phyloP scores from a whole-genome alignment of 2,888 invertebrate genomes.

The Emmelina monodactyla region DNA sequence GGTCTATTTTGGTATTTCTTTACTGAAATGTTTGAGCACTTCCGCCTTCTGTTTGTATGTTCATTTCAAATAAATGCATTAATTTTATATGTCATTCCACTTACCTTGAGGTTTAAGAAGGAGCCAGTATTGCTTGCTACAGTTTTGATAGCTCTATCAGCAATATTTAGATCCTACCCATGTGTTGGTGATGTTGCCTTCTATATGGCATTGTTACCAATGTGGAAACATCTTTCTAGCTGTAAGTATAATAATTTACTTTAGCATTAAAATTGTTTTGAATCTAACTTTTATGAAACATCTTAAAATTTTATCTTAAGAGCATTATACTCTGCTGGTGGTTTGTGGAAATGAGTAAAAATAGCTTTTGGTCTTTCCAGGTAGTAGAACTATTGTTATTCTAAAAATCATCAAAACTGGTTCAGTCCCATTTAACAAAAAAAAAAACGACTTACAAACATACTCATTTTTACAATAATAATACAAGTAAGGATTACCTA shows the following conservation, averaged over 20 bases:
- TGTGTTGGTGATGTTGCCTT: slow-evolving; percentile 95
- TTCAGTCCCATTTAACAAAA: neutral
- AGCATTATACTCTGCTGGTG: too few species aligned
- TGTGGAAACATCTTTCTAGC: slow-evolving; percentile 88
- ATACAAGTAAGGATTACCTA: too few species aligned
- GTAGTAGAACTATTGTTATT: too few species aligned
- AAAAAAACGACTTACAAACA: neutral
- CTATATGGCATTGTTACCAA: slow-evolving; percentile 86
- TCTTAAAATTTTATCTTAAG: too few species aligned
- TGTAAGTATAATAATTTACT: slow-evolving; percentile 68
- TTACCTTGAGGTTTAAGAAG: slow-evolving; percentile 78
- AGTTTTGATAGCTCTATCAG: slow-evolving; percentile 80
- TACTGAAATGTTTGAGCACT: slow-evolving; percentile 99
- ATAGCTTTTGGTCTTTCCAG: too few species aligned
- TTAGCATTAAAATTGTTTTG: neutral
- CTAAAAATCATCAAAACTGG: neutral
- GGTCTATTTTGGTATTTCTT: slow-evolving; percentile 99
- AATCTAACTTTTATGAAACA: neutral
- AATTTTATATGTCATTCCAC: slow-evolving; percentile 87
- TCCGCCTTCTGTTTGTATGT: slow-evolving; percentile 91
- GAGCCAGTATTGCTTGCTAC: slow-evolving; percentile 84
- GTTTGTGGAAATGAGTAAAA: too few species aligned
- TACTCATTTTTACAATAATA: too few species aligned
- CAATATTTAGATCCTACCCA: slow-evolving; percentile 96
- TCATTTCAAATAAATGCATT: slow-evolving; percentile 97